Percentiles rank a stretch among this genome's conserved stretches.
Evolutionary conservation across 2,113 vertebrate species (phyloP).

Genomic region (Benitochromis conjunctus): DNA sequence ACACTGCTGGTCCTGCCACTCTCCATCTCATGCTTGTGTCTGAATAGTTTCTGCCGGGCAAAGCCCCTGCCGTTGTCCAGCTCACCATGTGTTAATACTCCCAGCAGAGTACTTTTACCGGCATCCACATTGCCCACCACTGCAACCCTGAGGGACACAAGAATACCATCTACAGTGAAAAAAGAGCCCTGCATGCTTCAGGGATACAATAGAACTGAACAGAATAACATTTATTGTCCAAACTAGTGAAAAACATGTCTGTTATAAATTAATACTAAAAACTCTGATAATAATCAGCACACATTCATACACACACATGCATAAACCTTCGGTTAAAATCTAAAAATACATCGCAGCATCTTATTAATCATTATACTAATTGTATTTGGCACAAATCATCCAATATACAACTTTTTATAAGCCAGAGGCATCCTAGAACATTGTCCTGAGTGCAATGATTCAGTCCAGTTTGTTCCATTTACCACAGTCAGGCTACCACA

Average conservation of each 20-base stretch:
- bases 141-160: slow-evolving; percentile 80
- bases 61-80: slow-evolving; percentile 97
- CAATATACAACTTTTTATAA: neutral
- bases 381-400: neutral
- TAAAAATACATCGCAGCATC: neutral
- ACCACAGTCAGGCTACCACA: neutral
- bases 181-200: neutral
- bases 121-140: slow-evolving; percentile 98
- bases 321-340: neutral
- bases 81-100: slow-evolving; percentile 93
- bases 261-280: neutral
- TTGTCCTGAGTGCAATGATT: neutral
- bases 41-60: slow-evolving; percentile 96
- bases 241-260: neutral
- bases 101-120: slow-evolving; percentile 92
- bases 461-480: neutral
- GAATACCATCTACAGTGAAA: neutral
- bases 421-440: neutral
- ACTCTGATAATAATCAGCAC: neutral
- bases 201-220: neutral
- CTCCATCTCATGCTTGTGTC: slow-evolving; percentile 97
- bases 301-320: neutral
- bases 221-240: neutral
- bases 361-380: neutral
- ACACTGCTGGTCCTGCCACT: slow-evolving; percentile 97